Evolutionary conservation across 2,888 invertebrate species (phyloP), one percentile per base, ranked within the genome.

Genomic region (Protodeltote pygarga): DNA sequence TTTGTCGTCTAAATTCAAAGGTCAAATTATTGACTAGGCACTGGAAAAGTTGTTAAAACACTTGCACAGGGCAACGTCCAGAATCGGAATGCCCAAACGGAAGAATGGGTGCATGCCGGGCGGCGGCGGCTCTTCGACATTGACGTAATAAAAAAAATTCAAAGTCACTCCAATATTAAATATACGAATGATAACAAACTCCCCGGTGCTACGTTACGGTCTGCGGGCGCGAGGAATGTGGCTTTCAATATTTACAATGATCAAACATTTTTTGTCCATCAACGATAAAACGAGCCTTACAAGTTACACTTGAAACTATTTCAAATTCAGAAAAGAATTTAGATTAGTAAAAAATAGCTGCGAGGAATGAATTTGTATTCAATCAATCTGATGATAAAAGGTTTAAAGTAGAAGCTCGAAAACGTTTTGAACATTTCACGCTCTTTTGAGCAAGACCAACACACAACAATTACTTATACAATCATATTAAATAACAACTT

Each of bases 121-220:
- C n/a, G n/a, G n/a, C n/a, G n/a, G n/a, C 38, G 65, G 64, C 66
- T 64, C 66, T 64, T 65, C 54, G 57, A 53, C 55, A 64, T 65
- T 59, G 53, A 55, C 54, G 62, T 45, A 66, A 69, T 72, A 80
- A 81, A 82, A 83, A 82, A 73, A 69, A 59, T 68, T 70, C 69
- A 68, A 72, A 81, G 81, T 83, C 81, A 84, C 71, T 78, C 74
- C 66, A 58, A 73, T 76, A 81, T 78, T 78, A 75, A 75, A 81
- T 78, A 72, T 73, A 79, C 71, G 68, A 66, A 61, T 67, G 71
- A 76, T 73, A 72, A 74, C 64, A 68, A 62, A 63, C 49, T 50
- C 59, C 50, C 61, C 61, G 48, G 48, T 34, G 51, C 44, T 45
- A 62, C 65, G 72, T 73, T 69, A 77, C 75, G 79, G 71, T 49